Conservation (phyloP, 2,797 vertebrate genomes). For the Phoeniculus purpureus region DNA sequence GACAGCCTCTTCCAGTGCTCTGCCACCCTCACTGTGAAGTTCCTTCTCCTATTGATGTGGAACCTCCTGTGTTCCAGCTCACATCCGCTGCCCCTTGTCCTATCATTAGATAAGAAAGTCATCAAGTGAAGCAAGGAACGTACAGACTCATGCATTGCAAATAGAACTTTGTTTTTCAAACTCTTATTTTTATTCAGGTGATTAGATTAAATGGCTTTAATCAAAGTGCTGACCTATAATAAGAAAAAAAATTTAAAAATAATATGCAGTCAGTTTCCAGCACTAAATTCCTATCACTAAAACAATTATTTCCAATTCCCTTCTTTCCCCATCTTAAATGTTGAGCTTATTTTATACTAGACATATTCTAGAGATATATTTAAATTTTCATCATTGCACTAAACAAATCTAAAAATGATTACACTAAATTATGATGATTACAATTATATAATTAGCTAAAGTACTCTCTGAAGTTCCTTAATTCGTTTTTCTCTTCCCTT, state of each 20-base stretch:
- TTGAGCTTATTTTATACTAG: background rate
- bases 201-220: background rate
- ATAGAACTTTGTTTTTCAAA: background rate
- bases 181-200: background rate
- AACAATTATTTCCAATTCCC: background rate
- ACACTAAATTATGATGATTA: background rate
- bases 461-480: background rate
- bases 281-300: background rate
- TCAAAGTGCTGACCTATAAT: background rate
- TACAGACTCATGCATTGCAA: background rate
- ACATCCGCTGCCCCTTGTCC: no score
- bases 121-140: background rate
- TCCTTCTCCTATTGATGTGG: no score
- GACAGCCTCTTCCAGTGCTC: no score
- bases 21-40: no score
- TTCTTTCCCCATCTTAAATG: background rate
- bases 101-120: no score
- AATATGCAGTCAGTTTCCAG: background rate
- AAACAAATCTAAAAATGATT: constrained; percentile 12
- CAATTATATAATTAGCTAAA: constrained; percentile 12
- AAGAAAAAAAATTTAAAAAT: background rate
- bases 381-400: background rate
- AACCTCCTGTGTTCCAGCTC: no score
- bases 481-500: background rate
- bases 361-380: background rate